Conservation (phyloP, 2,797 vertebrate genomes). For the Acrossocheilus fasciatus region DNA sequence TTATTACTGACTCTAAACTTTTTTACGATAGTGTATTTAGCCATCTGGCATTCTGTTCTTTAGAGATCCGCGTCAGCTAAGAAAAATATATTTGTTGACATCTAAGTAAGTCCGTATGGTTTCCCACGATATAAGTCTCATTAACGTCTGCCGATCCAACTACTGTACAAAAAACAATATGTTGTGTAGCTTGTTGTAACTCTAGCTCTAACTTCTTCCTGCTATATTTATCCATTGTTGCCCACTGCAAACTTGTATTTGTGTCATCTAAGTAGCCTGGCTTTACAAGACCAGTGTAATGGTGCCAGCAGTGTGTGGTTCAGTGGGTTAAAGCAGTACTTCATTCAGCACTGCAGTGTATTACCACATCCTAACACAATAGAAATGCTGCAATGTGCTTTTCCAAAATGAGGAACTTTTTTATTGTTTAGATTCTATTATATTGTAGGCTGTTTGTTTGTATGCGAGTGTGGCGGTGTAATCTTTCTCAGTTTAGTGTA, state of each 20-base stretch:
- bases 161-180: neutral
- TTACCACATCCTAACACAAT: slow-evolving; percentile 13
- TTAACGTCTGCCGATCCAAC: neutral
- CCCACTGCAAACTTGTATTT: slow-evolving; percentile 7
- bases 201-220: neutral
- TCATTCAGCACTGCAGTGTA: neutral
- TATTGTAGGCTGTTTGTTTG: slow-evolving; percentile 5
- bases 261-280: neutral
- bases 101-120: neutral
- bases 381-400: slow-evolving; percentile 18
- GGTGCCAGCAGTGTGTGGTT: slow-evolving; percentile 17
- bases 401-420: slow-evolving; percentile 11
- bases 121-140: neutral
- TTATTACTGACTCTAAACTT: no score
- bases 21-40: no score
- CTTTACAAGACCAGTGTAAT: slow-evolving; percentile 6
- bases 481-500: slow-evolving; percentile 6
- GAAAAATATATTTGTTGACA: neutral
- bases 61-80: neutral
- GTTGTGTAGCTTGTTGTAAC: neutral
- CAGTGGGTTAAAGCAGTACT: neutral
- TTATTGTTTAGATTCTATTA: slow-evolving; percentile 4
- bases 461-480: neutral
- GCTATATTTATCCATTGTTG: slow-evolving; percentile 36
- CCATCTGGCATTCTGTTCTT: no score